Conservation (phyloP, 1,140 invertebrate species). For the Penaeus chinensis region DNA sequence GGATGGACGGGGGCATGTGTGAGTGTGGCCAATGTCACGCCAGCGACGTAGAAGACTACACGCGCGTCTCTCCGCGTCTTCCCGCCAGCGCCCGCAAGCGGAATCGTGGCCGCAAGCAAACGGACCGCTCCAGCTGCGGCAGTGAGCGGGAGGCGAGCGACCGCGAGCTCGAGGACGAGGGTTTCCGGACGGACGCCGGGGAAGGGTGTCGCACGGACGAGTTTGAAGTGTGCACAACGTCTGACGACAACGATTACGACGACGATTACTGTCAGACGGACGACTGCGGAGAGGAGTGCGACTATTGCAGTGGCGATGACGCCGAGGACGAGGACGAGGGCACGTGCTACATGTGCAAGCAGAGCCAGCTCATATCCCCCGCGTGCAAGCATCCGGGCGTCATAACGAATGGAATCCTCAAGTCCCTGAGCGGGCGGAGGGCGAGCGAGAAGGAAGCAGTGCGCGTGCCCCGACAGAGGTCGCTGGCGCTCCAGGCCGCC, state of each 20-base stretch:
- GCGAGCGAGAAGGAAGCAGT: conserved; percentile 21
- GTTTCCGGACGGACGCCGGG: conserved; percentile 30
- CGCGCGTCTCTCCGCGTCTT: neutral
- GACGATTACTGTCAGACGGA: conserved; percentile 61
- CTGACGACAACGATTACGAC: conserved; percentile 35
- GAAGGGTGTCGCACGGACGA: conserved; percentile 30
- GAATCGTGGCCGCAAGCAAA: neutral
- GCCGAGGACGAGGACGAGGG: conserved; percentile 52
- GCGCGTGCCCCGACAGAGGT: conserved; percentile 30
- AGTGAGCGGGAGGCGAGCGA: neutral
- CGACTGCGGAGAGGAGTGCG: conserved; percentile 55
- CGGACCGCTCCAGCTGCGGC: neutral
- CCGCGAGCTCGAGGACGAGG: conserved; percentile 3
- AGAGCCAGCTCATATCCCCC: conserved; percentile 21
- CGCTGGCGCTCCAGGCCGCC: conserved; percentile 36
- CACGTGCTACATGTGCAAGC: conserved; percentile 50
- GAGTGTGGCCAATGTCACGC: conserved; percentile 35
- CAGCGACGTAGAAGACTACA: conserved; percentile 10
- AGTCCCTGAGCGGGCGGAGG: conserved; percentile 42
- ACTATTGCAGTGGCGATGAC: conserved; percentile 61
- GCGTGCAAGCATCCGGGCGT: conserved; percentile 57
- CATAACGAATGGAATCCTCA: conserved; percentile 60
- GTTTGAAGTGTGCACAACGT: conserved; percentile 10
- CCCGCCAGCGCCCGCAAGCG: conserved; percentile 15
- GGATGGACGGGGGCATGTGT: conserved; percentile 1